phyloP scores from a whole-genome alignment of 2,888 invertebrate species.

The Oscheius sp. region DNA sequence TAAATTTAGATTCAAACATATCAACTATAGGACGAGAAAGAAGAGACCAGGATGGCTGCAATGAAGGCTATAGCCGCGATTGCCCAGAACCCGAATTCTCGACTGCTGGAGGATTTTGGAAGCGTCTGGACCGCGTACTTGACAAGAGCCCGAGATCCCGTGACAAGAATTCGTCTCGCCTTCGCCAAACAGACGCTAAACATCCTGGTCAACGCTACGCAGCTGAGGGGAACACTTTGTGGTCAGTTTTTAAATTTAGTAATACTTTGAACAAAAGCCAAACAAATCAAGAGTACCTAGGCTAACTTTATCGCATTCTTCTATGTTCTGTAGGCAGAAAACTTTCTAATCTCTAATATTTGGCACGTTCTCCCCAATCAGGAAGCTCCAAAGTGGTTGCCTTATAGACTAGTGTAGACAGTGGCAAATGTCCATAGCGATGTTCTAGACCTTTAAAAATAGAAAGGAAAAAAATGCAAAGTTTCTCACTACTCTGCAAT shows the following conservation, averaged over 20 bases:
- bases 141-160: slow-evolving; percentile 13
- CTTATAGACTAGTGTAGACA: too few relatives aligned
- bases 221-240: slow-evolving; percentile 29
- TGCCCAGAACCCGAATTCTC: slow-evolving; percentile 24
- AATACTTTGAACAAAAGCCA: not conserved
- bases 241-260: slow-evolving; percentile 14
- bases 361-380: too few relatives aligned
- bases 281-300: too few relatives aligned
- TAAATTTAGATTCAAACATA: not conserved
- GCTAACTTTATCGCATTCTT: too few relatives aligned
- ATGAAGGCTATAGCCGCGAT: slow-evolving; percentile 22
- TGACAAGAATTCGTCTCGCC: slow-evolving; percentile 1
- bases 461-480: too few relatives aligned
- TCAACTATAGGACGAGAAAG: slow-evolving; percentile 3
- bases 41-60: slow-evolving; percentile 9
- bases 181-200: slow-evolving; percentile 22
- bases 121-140: slow-evolving; percentile 30
- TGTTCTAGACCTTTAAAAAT: too few relatives aligned
- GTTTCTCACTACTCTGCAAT: too few relatives aligned
- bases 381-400: too few relatives aligned
- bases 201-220: slow-evolving; percentile 24
- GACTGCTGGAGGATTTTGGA: slow-evolving; percentile 18
- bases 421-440: too few relatives aligned
- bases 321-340: too few relatives aligned
- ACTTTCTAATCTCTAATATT: too few relatives aligned